These are phyloP conservation scores for Phenacoccus solenopsis DNA, from an alignment of 1,140 invertebrate species.

Conservation along the genomic window DNA sequence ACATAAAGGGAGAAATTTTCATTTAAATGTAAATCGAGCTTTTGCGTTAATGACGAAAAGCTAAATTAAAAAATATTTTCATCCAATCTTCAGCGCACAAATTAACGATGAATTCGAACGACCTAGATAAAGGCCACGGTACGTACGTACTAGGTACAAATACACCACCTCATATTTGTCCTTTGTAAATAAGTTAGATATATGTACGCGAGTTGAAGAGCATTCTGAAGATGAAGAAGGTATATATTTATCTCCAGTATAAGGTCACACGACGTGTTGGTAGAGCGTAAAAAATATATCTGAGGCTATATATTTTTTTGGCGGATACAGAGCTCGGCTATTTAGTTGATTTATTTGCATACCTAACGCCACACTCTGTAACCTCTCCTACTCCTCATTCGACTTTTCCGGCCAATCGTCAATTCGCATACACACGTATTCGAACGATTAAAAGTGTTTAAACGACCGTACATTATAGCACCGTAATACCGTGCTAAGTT, in stretches of 20 bases:
- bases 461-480: no score
- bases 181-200: background rate
- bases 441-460: no score
- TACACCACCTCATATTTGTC: no score
- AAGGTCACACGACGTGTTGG: background rate
- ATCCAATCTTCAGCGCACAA: no score
- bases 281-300: background rate
- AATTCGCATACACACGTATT: no score
- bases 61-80: conserved; percentile 4
- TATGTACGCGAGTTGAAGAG: background rate
- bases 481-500: no score
- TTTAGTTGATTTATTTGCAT: background rate
- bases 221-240: background rate
- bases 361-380: background rate
- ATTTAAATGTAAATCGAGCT: background rate
- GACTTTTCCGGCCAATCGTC: no score
- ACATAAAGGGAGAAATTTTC: background rate
- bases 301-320: background rate
- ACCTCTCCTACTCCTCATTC: background rate
- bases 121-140: no score
- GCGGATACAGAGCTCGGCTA: background rate
- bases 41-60: background rate
- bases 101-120: no score
- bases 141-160: no score
- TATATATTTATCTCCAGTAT: background rate